Evolutionary conservation across 2,888 invertebrate species (phyloP), one percentile per base, ranked within the genome.

Genomic region (Agonum fuliginosum): DNA sequence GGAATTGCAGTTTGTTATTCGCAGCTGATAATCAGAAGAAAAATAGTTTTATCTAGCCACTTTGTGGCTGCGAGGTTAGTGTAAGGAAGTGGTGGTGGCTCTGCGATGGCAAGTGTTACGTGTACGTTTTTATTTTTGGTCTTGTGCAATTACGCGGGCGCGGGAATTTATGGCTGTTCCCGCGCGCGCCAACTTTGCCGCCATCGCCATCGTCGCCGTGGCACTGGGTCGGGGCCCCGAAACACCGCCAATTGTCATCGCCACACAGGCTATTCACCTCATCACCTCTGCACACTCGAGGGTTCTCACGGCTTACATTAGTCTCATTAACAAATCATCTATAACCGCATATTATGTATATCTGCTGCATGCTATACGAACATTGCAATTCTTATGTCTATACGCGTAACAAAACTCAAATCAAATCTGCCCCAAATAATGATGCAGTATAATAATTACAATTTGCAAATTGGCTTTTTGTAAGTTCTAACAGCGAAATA

Each of bases 141-240:
- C 51, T 51, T 30, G 37, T 14, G 27, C 19, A 19, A n/a, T 30
- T 30, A 65, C 14, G 65, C 34, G 65, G 65, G 46, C 24, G 48
- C 27, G 22, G 17, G n/a, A n/a, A n/a, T n/a, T n/a, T n/a, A n/a
- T 24, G 70, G 10, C 5, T 10, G 27, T 70, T 70, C 70, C 70
- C 70, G 70, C 70, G 70, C 70, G 70, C 71, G 71, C 48, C 51
- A 71, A 71, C 30, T 30, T 43, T 14, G 34, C 34, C 58, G 58
- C 58, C 58, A 17, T 62, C 30, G 34, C 34, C 58, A 30, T 30
- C 58, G 8, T 62, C 30, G 27, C 17, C 30, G 17, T 62, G 24
- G 54, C 27, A n/a, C 48, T n/a, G n/a, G 14, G 3, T 8, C 48
- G 48, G 20, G 17, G 17, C 48, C 10, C 48, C 22, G 54, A n/a